Base-by-base conservation (phyloP, 2,888 invertebrate genomes). In the Dorcus hopei region DNA sequence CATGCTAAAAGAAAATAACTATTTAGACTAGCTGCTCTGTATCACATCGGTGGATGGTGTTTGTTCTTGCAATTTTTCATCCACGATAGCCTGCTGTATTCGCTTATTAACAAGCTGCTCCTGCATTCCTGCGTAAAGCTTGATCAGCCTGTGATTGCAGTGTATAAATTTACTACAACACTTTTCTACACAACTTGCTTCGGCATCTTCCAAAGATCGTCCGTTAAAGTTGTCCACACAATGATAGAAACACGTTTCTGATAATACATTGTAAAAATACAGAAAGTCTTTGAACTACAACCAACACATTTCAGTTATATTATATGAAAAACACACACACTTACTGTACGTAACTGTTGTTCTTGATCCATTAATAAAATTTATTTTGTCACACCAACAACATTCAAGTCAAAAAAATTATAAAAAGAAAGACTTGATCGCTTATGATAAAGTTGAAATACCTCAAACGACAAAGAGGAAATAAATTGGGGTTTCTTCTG, bases 211-310 rank as follows among this genome's bases (percentile, higher is more conserved):
- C n/a, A 52, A 42, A 11, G 23, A 40, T 23, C 59, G 43, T 4
- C 52, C 52, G 39, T 52, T 56, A 7, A 55, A 48, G 39, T 51
- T 55, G 38, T 38, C 49, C 9, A 52, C 55, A 26, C 59, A 59
- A 19, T 55, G 45, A 11, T 42, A 38, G n/a, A 59, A 59, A 48
- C 59, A 59, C 9, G 54, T 51, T 26, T 59, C 59, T 3, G 59
- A 59, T 14, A 59, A 41, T n/a, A 43, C 39, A 49, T 59, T 59
- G 55, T 59, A 59, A 38, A 59, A 55, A n/a, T 48, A 48, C 42
- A 59, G 42, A 19, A 59, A 59, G 33, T 59, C 59, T 56, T 52
- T 55, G 49, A 59, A 59, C 59, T 59, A 39, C 6, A 52, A 55
- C 38, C 41, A 16, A 57, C n/a, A 49, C 11, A 51, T 11, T 9